phyloP scores from a whole-genome alignment of 2,888 invertebrate genomes.

The Limnephilus lunatus region DNA sequence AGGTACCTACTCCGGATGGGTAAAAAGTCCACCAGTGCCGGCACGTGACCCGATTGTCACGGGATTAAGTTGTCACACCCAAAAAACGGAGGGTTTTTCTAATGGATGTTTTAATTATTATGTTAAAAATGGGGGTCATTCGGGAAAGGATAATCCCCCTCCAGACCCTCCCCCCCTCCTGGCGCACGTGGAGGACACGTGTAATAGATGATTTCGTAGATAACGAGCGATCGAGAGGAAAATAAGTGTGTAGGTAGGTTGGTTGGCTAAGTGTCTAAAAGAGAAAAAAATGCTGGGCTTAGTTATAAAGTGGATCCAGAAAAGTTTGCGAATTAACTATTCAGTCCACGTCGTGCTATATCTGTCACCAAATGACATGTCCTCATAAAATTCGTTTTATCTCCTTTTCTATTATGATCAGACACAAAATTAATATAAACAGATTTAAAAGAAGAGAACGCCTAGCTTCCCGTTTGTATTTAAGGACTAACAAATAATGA shows the following conservation, averaged over 20 bases:
- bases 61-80: conserved; percentile 65
- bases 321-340: background rate
- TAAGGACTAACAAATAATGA: too few species aligned
- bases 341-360: too few species aligned
- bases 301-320: background rate
- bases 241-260: background rate
- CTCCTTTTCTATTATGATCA: too few species aligned
- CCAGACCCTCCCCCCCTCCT: background rate
- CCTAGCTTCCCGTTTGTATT: too few species aligned
- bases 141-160: background rate
- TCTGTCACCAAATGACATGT: too few species aligned
- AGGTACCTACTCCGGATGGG: conserved; percentile 7
- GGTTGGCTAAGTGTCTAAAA: background rate
- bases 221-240: conserved; percentile 38
- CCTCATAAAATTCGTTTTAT: too few species aligned
- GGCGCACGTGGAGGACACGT: background rate
- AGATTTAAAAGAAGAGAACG: too few species aligned
- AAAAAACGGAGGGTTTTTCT: conserved; percentile 47
- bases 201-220: conserved; percentile 32
- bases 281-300: background rate
- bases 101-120: conserved; percentile 64
- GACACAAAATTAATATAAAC: too few species aligned
- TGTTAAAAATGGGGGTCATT: conserved; percentile 44
- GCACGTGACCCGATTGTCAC: conserved; percentile 63
- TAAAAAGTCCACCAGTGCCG: conserved; percentile 37